Base-by-base conservation (phyloP, 2,888 invertebrate genomes). In the Pachymerium ferrugineum region DNA sequence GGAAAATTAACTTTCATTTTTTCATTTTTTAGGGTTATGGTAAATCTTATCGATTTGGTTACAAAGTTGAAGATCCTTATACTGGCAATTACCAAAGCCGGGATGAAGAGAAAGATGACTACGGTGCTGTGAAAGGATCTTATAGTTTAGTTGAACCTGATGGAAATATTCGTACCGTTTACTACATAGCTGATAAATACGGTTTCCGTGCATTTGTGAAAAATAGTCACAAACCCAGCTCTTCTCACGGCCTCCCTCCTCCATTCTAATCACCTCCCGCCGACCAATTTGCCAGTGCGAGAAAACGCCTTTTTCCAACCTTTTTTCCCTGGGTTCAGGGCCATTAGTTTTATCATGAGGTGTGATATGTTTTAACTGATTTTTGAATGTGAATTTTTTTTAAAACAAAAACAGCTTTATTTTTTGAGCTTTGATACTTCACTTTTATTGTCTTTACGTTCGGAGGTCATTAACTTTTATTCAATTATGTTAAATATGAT, bases 101-200 rank as follows among this genome's bases (percentile, higher is more conserved):
- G 5, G 67, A 74, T 38, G 76, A 76, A 75, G 74, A 75, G 47
- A 70, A 72, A 30, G 76, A 76, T 47, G 74, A 72, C 5, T 35
- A 81, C 71, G 81, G 79, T 71, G 77, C 81, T n/a, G 81, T 81
- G 68, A 79, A 79, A 73, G 81, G 81, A 62, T 78, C 78, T 68
- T 82, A 82, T 79, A 79, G 79, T 70, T 79, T 80, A 22, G 75
- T 80, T 62, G 80, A 80, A 76, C 80, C 80, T 72, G 80, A 80
- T 75, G 80, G 80, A 73, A 79, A 79, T 75, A 76, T 80, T 30
- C 76, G 82, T 38, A 81, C 80, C 29, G 82, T 82, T 77, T 80
- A 80, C 78, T 82, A 82, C 78, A 81, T 81, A 76, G 81, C 82
- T 30, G 82, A 82, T 76, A 71, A 76, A 69, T 72, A 38, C 14